Percentiles rank a stretch among this genome's conserved stretches.
Conservation (phyloP, 1,140 invertebrate species). For the Cheumatopsyche charites region DNA sequence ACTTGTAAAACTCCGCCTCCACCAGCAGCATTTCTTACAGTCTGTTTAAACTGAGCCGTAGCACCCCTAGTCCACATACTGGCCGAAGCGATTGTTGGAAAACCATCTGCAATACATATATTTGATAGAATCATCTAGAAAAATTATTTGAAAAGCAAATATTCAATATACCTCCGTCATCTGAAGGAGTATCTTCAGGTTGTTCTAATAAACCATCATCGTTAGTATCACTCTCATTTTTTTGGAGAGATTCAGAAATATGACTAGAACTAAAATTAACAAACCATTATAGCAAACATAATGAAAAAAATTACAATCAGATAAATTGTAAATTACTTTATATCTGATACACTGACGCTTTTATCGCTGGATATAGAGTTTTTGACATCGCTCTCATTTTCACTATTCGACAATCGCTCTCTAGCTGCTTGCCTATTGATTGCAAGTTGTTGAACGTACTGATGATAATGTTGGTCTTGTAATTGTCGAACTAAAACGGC, state of each 20-base stretch:
- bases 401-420: slow-evolving; percentile 40
- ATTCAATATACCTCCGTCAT: slow-evolving; percentile 41
- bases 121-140: neutral
- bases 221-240: slow-evolving; percentile 38
- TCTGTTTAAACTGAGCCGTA: slow-evolving; percentile 90
- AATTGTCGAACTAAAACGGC: slow-evolving; percentile 89
- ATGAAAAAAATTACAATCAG: neutral
- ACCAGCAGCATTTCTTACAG: slow-evolving; percentile 84
- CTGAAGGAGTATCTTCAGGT: slow-evolving; percentile 45
- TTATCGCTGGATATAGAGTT: slow-evolving; percentile 20
- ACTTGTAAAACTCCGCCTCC: slow-evolving; percentile 95
- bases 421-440: slow-evolving; percentile 60
- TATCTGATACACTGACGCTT: slow-evolving; percentile 1
- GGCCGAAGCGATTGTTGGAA: slow-evolving; percentile 70
- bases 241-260: slow-evolving; percentile 30
- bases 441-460: slow-evolving; percentile 90
- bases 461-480: slow-evolving; percentile 97
- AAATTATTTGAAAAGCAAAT: neutral
- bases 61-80: slow-evolving; percentile 95
- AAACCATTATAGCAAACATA: neutral
- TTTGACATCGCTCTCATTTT: slow-evolving; percentile 41
- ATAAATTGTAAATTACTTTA: slow-evolving; percentile 7
- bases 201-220: slow-evolving; percentile 44
- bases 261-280: slow-evolving; percentile 34
- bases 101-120: slow-evolving; percentile 50